Evolutionary conservation across 2,888 invertebrate genomes (phyloP), one percentile per base, ranked within the genome.

Genomic region (Eurois occulta): DNA sequence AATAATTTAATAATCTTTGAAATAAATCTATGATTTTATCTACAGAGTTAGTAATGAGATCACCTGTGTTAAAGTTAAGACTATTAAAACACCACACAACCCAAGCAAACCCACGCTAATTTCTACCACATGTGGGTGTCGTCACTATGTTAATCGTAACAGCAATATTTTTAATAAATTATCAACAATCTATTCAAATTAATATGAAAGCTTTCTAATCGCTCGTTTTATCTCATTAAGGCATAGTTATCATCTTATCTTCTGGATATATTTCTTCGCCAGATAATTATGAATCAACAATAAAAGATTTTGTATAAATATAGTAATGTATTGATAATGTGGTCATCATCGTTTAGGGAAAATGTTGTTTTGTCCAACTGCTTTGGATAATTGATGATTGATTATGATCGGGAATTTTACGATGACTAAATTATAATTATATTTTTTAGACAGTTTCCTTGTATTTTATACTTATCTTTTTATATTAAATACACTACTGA

Each of bases 201-300:
- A 81, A 80, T 81, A 76, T 67, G 72, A 89, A 87, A 88, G 85
- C 74, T 87, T 77, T 74, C 69, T 81, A 81, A 88, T 87, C 75
- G 67, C 67, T 69, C 41, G 48, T 81, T 75, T 87, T 76, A 83
- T 85, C 81, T 77, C 66, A 83, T 85, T 83, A 83, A 73, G 55
- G 64, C 38, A 60, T 48, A 46, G 55, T 80, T 75, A 68, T 60
- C 72, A 75, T 81, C 72, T 86, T 72, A 85, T 81, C 85, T 69
- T 41, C 16, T 41, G 55, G 71, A 64, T 52, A 79, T 80, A 74
- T 68, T 68, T 80, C 75, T 74, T 43, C 65, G 75, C 75, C 64
- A 65, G 73, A 69, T 78, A 52, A 78, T 55, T 67, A 70, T 84
- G 76, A 81, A 74, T 81, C 60, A 72, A 60, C 32, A 46, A 70